Conservation (phyloP, 2,888 invertebrate genomes). For the Epistrophella euchroma region DNA sequence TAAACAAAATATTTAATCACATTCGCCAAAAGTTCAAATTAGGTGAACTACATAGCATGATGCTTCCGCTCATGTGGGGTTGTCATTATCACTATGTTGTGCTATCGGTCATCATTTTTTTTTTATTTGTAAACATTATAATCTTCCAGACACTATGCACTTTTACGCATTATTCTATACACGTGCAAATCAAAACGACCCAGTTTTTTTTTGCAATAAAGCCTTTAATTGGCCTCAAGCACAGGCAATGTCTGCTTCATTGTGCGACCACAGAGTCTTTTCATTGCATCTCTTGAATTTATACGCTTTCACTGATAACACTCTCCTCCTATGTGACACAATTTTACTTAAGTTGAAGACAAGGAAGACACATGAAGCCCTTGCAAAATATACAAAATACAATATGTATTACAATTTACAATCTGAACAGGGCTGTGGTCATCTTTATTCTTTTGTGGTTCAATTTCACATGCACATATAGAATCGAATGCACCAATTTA, state of each 20-base stretch:
- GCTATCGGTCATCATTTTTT: background rate
- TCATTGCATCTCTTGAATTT: slow-evolving; percentile 4
- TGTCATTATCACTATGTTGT: background rate
- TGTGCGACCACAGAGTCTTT: background rate
- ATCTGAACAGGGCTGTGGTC: slow-evolving; percentile 16
- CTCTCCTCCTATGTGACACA: slow-evolving; percentile 1
- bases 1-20: background rate
- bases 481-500: slow-evolving; percentile 50
- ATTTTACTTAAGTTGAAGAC: background rate
- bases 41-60: background rate
- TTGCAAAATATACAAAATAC: slow-evolving; percentile 7
- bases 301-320: slow-evolving; percentile 18
- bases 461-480: slow-evolving; percentile 40
- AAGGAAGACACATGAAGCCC: background rate
- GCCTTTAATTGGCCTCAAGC: background rate
- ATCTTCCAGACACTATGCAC: slow-evolving; percentile 5
- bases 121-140: background rate
- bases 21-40: background rate
- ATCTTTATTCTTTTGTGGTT: slow-evolving; percentile 44
- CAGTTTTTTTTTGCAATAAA: background rate
- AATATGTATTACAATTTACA: background rate
- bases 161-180: slow-evolving; percentile 9
- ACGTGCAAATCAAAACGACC: slow-evolving; percentile 2
- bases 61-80: background rate
- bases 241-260: background rate